phyloP scores from a whole-genome alignment of 2,113 vertebrate species.

The Cisticola juncidis region DNA sequence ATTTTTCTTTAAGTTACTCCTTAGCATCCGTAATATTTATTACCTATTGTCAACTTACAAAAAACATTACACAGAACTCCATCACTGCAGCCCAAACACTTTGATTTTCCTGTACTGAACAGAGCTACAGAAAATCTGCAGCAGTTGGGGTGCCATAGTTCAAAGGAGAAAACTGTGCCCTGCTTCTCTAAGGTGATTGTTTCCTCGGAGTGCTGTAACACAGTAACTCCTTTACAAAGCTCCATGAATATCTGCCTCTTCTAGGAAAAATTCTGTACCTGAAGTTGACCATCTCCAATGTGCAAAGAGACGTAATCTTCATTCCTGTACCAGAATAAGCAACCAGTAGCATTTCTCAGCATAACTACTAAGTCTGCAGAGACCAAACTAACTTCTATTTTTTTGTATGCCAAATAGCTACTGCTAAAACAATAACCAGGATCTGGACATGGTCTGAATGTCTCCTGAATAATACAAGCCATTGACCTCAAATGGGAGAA shows the following conservation, averaged over 20 bases:
- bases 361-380: not conserved
- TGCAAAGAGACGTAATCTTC: not conserved
- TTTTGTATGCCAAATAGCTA: not conserved
- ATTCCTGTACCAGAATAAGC: not conserved
- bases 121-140: not conserved
- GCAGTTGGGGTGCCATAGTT: not conserved
- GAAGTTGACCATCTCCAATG: not conserved
- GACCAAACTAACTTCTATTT: not conserved
- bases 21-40: not conserved
- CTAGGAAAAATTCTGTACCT: not conserved
- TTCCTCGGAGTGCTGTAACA: not conserved
- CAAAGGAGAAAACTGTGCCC: not conserved
- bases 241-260: not conserved
- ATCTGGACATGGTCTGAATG: not conserved
- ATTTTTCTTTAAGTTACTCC: not conserved
- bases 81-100: not conserved
- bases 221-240: not conserved
- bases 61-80: not conserved
- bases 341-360: not conserved
- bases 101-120: not conserved
- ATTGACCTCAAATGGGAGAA: not conserved
- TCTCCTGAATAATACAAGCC: not conserved
- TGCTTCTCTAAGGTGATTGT: not conserved
- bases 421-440: not conserved
- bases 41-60: not conserved